Evolutionary conservation across 2,797 vertebrate genomes (phyloP).

Genomic region (Sebastes taczanowskii): DNA sequence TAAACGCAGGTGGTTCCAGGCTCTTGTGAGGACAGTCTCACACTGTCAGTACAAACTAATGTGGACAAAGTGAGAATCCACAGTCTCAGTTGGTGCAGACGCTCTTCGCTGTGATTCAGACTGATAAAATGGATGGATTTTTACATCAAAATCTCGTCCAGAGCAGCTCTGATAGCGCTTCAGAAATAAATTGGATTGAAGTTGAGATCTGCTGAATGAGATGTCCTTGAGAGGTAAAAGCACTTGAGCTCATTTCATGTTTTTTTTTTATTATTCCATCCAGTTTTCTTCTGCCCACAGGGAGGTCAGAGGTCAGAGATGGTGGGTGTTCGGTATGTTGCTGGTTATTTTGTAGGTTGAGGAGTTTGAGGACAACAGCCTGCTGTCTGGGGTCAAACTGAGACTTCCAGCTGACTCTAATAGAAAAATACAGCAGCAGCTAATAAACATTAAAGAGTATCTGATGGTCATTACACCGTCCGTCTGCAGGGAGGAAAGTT

Average conservation of each 20-base stretch:
- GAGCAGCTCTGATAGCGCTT: slow-evolving; percentile 8
- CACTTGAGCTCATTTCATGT: not conserved
- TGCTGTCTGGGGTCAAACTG: not conserved
- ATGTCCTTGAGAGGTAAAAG: slow-evolving; percentile 37
- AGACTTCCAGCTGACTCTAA: not conserved
- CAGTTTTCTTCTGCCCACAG: not conserved
- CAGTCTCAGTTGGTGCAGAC: too few species aligned
- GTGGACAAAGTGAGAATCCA: not conserved
- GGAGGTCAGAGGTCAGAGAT: slow-evolving; percentile 7
- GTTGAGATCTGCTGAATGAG: not conserved
- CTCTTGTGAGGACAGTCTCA: too few species aligned
- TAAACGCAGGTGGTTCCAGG: not conserved
- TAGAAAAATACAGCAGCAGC: not conserved
- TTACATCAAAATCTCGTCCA: not conserved
- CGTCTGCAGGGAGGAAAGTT: slow-evolving; percentile 1
- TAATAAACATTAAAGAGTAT: slow-evolving; percentile 8
- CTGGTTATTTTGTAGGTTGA: not conserved
- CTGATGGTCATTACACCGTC: not conserved
- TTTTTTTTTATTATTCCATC: not conserved
- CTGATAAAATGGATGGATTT: not conserved
- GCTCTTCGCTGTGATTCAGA: not conserved
- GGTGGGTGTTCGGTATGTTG: not conserved
- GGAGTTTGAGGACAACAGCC: not conserved
- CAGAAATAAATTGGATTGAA: slow-evolving; percentile 29
- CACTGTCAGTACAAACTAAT: not conserved